A percentile compares a stretch with the other conserved stretches of the same genome.
Conservation (phyloP, 2,888 invertebrate species). For the Campopleginae sp. region DNA sequence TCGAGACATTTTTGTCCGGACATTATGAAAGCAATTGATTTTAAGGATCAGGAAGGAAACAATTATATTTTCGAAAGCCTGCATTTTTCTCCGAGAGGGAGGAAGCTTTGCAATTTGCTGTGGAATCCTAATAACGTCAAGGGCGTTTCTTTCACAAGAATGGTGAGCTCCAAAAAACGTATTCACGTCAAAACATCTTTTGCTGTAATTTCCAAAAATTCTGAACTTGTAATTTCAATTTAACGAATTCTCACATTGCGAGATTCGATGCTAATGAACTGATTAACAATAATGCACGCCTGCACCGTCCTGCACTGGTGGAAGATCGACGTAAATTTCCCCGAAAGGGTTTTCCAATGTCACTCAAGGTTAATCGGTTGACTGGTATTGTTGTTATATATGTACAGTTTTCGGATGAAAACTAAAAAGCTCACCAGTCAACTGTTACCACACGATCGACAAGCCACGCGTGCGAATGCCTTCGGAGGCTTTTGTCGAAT, state of each 20-base stretch:
- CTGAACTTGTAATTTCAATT: neutral
- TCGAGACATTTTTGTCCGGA: constrained; percentile 24
- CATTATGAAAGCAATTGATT: constrained; percentile 46
- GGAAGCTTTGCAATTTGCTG: constrained; percentile 27
- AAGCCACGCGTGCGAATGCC: no score
- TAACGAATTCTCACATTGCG: constrained; percentile 3
- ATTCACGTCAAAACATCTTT: constrained; percentile 11
- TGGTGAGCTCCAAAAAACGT: neutral
- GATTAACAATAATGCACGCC: neutral
- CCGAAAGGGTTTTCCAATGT: neutral
- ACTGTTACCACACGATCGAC: no score
- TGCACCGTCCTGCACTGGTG: neutral
- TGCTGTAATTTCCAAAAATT: neutral
- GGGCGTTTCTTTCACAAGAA: constrained; percentile 31
- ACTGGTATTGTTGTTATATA: no score
- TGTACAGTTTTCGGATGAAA: no score
- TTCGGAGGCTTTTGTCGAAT: no score
- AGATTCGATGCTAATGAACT: neutral
- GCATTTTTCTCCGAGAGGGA: constrained; percentile 13
- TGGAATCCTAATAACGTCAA: constrained; percentile 8
- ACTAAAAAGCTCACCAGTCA: no score
- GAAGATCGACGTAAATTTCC: neutral
- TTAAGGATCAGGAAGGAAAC: constrained; percentile 30
- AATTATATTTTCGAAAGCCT: constrained; percentile 28
- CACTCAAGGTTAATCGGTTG: neutral